Conservation (phyloP, 2,888 invertebrate genomes). For the Philaethria dido region DNA sequence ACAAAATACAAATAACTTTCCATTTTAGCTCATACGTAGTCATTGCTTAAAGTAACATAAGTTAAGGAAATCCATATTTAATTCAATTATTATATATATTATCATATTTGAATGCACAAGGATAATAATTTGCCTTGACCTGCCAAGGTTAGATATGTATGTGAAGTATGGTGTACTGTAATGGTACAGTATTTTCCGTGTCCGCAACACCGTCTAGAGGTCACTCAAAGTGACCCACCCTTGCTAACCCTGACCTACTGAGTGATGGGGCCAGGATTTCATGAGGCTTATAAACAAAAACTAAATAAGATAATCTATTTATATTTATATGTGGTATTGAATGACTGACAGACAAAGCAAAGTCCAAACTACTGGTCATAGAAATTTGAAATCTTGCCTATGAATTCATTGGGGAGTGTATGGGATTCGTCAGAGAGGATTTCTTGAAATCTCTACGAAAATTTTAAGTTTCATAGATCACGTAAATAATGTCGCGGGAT, state of each 20-base stretch:
- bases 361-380: too few relatives aligned
- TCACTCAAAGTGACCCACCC: slow-evolving; percentile 58
- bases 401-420: too few relatives aligned
- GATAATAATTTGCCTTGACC: background rate
- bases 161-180: background rate
- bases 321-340: too few relatives aligned
- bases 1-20: too few relatives aligned
- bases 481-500: too few relatives aligned
- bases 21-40: too few relatives aligned
- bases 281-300: slow-evolving; percentile 10
- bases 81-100: background rate
- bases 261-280: slow-evolving; percentile 55
- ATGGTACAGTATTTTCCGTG: slow-evolving; percentile 1
- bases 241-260: slow-evolving; percentile 72
- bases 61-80: background rate
- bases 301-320: background rate
- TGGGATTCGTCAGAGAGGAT: too few relatives aligned
- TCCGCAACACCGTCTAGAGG: slow-evolving; percentile 61
- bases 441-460: too few relatives aligned
- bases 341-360: too few relatives aligned
- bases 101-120: background rate
- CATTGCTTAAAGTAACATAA: too few relatives aligned
- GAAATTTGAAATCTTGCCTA: too few relatives aligned
- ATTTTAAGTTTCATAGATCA: too few relatives aligned
- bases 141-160: background rate